These are phyloP conservation scores for Hydrozoanthus tunicans DNA, from an alignment of 64 coral and sea anemone species.

Conservation along the genomic window DNA sequence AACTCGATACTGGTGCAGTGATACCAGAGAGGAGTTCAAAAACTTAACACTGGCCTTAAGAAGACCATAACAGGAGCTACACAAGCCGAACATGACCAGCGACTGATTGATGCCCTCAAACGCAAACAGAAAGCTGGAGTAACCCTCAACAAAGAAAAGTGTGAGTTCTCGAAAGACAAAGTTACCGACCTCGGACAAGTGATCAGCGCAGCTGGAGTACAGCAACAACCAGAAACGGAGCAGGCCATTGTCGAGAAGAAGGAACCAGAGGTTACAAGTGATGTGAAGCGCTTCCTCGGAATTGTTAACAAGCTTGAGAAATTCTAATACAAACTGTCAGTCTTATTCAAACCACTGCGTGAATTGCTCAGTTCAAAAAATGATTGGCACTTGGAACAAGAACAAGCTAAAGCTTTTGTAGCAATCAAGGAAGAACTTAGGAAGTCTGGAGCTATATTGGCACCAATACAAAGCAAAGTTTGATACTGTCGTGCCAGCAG, in stretches of 20 bases:
- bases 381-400: not conserved
- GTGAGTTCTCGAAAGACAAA: not conserved
- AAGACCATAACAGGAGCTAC: too few relatives aligned
- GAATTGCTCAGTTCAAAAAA: not conserved
- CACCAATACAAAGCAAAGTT: too few relatives aligned
- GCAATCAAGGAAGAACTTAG: not conserved
- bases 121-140: too few relatives aligned
- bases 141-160: not conserved
- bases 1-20: too few relatives aligned
- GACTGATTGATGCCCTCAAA: too few relatives aligned
- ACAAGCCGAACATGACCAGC: too few relatives aligned
- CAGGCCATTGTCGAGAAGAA: not conserved
- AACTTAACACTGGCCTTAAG: too few relatives aligned
- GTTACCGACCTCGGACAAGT: not conserved
- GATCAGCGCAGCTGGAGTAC: not conserved
- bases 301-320: not conserved
- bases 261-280: not conserved
- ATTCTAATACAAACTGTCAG: not conserved
- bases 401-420: not conserved
- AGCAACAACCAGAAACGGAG: not conserved
- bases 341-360: not conserved
- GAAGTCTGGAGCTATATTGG: too few relatives aligned
- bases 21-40: too few relatives aligned
- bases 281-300: not conserved
- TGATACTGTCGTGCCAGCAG: too few relatives aligned